Base-by-base conservation (phyloP, 1,140 invertebrate species). In the Calosoma granatense region DNA sequence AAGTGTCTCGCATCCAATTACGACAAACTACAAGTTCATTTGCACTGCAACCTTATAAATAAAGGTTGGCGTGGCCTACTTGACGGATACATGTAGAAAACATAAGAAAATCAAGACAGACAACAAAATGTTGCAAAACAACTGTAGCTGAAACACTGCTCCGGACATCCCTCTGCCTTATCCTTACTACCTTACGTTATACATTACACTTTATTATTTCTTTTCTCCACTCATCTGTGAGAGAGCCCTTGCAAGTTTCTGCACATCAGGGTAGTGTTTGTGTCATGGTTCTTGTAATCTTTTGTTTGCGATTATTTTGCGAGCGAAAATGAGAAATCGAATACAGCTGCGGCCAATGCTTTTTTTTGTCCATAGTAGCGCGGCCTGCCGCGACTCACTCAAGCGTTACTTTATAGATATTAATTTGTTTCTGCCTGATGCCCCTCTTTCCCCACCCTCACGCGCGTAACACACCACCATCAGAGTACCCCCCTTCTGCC, bases 51-150 rank as follows among this genome's bases (percentile, higher is more conserved):
- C 15, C 41, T 12, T 47, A 47, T 47, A 47, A 47, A 47, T 47
- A 47, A 47, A 47, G 41, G 6, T 17, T 17, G 41, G 41, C 41
- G 17, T 47, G 41, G 41, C 41, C 41, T 47, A 47, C 41, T 47
- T 47, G 41, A 47, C 41, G 17, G 41, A 47, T 47, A 47, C 41
- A 47, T 4, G 41, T 17, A 9, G 41, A 47, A 47, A 47, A 9
- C 9, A 9, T 17, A 47, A 47, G 41, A 47, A 47, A 47, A 47
- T 47, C 41, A 47, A 47, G 41, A 47, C 41, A 47, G 17, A 47
- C 9, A 47, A 47, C 9, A 47, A 47, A 47, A 47, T 17, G n/a
- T 36, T 36, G 26, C 6, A 36, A 36, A 6, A 36, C 26, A 36
- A 36, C 6, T 9, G n/a, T 9, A 36, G 26, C 6, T 36, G 26